Conservation (phyloP, 2,797 vertebrate genomes). For the Epinephelus awoara region DNA sequence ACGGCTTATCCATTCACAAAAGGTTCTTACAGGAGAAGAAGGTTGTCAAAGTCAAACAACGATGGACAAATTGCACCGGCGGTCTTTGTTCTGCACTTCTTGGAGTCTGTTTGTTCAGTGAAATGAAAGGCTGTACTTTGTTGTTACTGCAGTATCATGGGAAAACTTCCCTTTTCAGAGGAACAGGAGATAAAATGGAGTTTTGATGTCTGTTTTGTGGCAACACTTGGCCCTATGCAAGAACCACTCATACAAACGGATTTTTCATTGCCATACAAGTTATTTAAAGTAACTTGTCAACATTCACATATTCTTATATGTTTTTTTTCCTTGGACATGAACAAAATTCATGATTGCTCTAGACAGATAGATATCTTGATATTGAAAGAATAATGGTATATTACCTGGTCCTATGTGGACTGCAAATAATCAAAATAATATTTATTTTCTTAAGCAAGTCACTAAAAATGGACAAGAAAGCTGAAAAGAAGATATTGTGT, state of each 20-base stretch:
- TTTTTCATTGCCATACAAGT: neutral
- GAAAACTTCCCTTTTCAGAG: slow-evolving; percentile 2
- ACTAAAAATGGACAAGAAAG: neutral
- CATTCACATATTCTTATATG: neutral
- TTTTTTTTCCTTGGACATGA: no score
- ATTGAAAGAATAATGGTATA: no score
- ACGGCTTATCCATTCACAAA: slow-evolving; percentile 17
- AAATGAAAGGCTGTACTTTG: slow-evolving; percentile 23
- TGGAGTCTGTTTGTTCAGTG: slow-evolving; percentile 40
- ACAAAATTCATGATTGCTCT: neutral
- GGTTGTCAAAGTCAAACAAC: slow-evolving; percentile 25
- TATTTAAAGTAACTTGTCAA: neutral
- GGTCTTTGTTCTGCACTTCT: slow-evolving; percentile 4
- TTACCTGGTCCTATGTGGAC: neutral
- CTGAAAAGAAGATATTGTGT: neutral
- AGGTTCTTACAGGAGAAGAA: slow-evolving; percentile 16
- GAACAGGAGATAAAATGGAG: slow-evolving; percentile 9
- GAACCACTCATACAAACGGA: neutral
- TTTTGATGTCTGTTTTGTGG: slow-evolving; percentile 19
- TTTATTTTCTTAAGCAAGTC: no score
- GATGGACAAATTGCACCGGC: slow-evolving; percentile 6
- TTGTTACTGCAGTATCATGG: slow-evolving; percentile 1
- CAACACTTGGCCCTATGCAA: neutral
- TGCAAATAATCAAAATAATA: neutral
- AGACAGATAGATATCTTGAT: neutral